Base-by-base conservation (phyloP, 2,113 vertebrate species). In the Sorex fumeus region DNA sequence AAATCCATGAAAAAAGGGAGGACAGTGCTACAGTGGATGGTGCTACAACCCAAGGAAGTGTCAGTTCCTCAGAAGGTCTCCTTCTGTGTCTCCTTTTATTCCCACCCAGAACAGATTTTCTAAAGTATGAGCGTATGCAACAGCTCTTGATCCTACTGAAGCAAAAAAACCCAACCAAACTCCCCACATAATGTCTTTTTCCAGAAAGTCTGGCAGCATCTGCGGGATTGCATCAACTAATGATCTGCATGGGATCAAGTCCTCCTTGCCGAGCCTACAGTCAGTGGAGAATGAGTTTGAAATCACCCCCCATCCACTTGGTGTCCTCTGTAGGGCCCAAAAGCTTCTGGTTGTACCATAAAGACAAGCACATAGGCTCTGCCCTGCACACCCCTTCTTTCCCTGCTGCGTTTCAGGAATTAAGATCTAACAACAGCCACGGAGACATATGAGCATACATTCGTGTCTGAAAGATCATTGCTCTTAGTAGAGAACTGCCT, bases 341-440 rank as follows among this genome's bases (percentile, higher is more conserved):
- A 36, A 84, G 30, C 40, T 10, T 67, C 76, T 60, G 21, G 36
- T 62, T 60, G 21, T 23, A 21, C 13, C 43, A 11, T 1, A 30
- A 10, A 83, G 40, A 87, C 82, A 66, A 0, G 8, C 8, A 11
- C 8, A 1, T 5, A 30, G 25, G n/a, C 0, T 6, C 36, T 40
- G 32, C 0, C 27, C 57, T 25, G 57, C 8, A 30, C 4, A 10
- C 23, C 6, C 0, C 15, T 70, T 9, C 36, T 74, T 66, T 81
- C 34, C 23, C 27, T 27, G 16, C 13, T 40, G 30, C 6, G 60
- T 67, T 19, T 30, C 62, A 62, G 53, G 66, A 89, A 15, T 50
- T 34, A 80, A 67, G 30, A 67, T 50, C 6, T 32, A 28, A 60
- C 19, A 57, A 25, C 64, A 62, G 45, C 18, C 57, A 23, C 2